A percentile compares a stretch with the other conserved stretches of the same genome.
These are phyloP conservation scores for Punctoribates punctum DNA, from an alignment of 2,888 invertebrate species.

Conservation along the genomic window DNA sequence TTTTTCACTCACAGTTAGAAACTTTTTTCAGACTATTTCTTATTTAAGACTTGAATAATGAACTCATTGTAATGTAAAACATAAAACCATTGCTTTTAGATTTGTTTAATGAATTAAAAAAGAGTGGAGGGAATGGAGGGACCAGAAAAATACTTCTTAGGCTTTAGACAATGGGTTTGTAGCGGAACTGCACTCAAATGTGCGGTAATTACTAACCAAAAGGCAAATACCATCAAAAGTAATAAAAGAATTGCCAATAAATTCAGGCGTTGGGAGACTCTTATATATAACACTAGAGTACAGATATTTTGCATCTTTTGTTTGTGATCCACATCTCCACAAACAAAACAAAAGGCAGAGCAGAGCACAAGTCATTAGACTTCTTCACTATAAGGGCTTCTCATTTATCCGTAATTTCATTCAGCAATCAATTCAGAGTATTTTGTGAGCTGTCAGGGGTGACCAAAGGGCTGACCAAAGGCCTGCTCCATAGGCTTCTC, in stretches of 20 bases:
- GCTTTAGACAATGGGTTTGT: slow-evolving; percentile 3
- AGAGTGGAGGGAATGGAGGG: neutral
- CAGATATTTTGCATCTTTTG: neutral
- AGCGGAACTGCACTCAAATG: neutral
- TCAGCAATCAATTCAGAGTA: neutral
- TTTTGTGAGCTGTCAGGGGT: neutral
- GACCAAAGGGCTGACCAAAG: neutral
- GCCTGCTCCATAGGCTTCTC: no score
- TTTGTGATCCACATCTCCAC: neutral
- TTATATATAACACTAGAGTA: neutral
- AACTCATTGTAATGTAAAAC: slow-evolving; percentile 14
- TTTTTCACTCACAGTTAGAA: neutral
- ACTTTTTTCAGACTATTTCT: neutral
- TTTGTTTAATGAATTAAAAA: slow-evolving; percentile 2
- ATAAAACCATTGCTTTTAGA: neutral
- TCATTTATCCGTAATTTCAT: slow-evolving; percentile 10
- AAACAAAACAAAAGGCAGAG: neutral
- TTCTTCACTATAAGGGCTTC: neutral
- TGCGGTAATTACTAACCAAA: neutral
- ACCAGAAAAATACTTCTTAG: neutral
- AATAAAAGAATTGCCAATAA: no score
- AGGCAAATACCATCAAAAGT: no score
- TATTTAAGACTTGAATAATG: neutral
- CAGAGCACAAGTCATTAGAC: neutral
- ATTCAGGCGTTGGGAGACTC: neutral